Base-by-base conservation (phyloP, 2,888 invertebrate species). In the Cheilosia impressa region DNA sequence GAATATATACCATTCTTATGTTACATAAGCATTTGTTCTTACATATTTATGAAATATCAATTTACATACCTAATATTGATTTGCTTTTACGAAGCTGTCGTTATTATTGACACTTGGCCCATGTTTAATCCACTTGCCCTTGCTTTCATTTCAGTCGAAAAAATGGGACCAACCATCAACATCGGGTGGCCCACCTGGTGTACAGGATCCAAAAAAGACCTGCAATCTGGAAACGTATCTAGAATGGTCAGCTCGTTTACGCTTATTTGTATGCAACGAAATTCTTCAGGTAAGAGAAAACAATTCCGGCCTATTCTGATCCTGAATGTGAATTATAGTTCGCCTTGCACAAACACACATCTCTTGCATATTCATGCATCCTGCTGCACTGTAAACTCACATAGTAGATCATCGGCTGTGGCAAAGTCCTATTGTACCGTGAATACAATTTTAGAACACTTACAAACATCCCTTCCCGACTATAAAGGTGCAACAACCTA, bases 161-260 rank as follows among this genome's bases (percentile, higher is more conserved):
- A 91, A 91, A 89, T 90, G 90, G 90, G 91, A 91, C 89, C 91
- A 91, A 89, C 91, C 91, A 72, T 89, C 90, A 85, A 88, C 90
- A 71, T 89, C 91, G 73, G 89, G 89, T 78, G 90, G 90, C 82
- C 90, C 90, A 76, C 90, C 90, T 57, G 90, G 91, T 69, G 88
- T 88, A 71, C 91, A 91, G 87, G 91, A 90, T 89, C 90, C 92
- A 69, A 92, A 92, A 87, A 92, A 92, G 88, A 92, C 92, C 50
- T 92, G 92, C 88, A 92, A 92, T 88, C 89, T 92, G 89, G 92
- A 92, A 90, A 92, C 91, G 79, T 92, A 92, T 89, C 89, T 92
- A 78, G 92, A 92, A 87, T 92, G 92, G 92, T 91, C 92, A 87
- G 90, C 91, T 89, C 91, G 91, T 89, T 88, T 92, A 78, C 91